phyloP scores from a whole-genome alignment of 1,140 invertebrate genomes.

The Achroia grisella region DNA sequence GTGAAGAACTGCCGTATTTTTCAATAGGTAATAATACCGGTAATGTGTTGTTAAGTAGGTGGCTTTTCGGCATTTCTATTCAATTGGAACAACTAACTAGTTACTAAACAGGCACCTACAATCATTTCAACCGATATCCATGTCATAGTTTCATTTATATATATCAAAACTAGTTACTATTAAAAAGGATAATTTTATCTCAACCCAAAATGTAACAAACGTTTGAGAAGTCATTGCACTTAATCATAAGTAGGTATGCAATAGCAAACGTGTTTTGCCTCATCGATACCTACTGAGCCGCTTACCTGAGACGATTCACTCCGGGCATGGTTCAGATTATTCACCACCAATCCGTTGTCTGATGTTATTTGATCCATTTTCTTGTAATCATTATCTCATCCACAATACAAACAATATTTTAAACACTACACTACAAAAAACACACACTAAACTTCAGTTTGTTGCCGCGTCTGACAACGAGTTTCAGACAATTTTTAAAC shows the following conservation, averaged over 20 bases:
- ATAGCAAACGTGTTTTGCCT: constrained; percentile 57
- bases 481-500: constrained; percentile 10
- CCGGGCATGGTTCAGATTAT: constrained; percentile 69
- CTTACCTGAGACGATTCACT: constrained; percentile 66
- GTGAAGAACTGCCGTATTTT: no score
- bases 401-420: constrained; percentile 19
- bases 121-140: no score
- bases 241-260: constrained; percentile 57
- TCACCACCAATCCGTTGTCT: constrained; percentile 65
- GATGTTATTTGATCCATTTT: constrained; percentile 62
- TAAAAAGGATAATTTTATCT: neutral
- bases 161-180: no score
- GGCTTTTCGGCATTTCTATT: no score
- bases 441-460: constrained; percentile 20
- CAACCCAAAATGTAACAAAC: constrained; percentile 30
- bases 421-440: neutral
- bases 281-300: constrained; percentile 41
- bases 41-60: no score
- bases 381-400: constrained; percentile 56
- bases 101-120: no score
- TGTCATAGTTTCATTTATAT: no score
- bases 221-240: constrained; percentile 63
- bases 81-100: no score
- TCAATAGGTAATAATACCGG: no score
- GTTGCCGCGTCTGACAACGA: neutral